Base-by-base conservation (phyloP, 2,888 invertebrate species). In the Dusona sp. region DNA sequence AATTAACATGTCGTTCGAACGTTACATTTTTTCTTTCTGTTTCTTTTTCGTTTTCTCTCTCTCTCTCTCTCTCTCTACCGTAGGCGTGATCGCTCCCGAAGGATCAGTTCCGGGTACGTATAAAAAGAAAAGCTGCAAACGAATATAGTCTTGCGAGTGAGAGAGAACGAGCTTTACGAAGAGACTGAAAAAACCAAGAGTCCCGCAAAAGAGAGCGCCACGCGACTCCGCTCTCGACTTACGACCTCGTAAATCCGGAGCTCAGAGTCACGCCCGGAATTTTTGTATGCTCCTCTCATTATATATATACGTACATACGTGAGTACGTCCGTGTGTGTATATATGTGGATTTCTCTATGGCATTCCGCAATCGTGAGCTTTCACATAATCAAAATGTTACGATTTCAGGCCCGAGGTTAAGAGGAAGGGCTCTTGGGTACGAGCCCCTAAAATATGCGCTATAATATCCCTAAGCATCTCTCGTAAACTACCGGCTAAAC, bases 161-260 rank as follows among this genome's bases (percentile, higher is more conserved):
- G 77, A 22, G 65, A 48, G 7, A 75, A 54, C 45, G 51, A 81
- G 29, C 13, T 22, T 75, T 38, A 57, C 38, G 6, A 48, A 25
- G 73, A 54, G 48, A 36, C 45, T 36, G 36, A 74, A 57, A 73
- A 67, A 33, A 67, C 45, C 42, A 57, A 54, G 57, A 45, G 54
- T 65, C 54, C 57, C 54, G 79, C 68, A 51, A 77, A 75, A 77
- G 83, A 67, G 79, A 72, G 85, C 73, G 89, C 90, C 90, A 90
- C 91, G 89, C 89, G 91, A 89, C 90, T 84, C 74, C 79, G 65
- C 78, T 79, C 81, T 86, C 88, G 83, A 87, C 89, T 87, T 88
- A 88, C 86, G 86, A 85, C 88, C 89, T 91, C 91, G 87, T 91
- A 91, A 91, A 91, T 91, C 84, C 89, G 83, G 87, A 87, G 85